These are phyloP conservation scores for Chymomyza fuscimana DNA, from an alignment of 2,888 invertebrate species.

Conservation along the genomic window DNA sequence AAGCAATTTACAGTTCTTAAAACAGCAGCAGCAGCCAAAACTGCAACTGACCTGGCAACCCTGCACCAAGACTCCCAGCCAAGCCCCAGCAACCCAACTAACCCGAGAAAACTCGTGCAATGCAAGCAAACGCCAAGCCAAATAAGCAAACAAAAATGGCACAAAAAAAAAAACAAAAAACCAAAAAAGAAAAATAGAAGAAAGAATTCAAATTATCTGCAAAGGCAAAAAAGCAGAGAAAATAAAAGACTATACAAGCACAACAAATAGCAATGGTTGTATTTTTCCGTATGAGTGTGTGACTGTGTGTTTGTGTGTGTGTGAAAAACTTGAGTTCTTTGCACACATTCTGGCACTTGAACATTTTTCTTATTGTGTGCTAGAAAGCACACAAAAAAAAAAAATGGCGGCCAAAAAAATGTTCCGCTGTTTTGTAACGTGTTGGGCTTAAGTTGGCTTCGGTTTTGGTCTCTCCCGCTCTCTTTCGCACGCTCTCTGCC, in stretches of 20 bases:
- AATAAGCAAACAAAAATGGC: conserved; percentile 18
- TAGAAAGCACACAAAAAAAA: conserved; percentile 20
- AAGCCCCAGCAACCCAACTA: conserved; percentile 4
- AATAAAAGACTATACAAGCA: conserved; percentile 18
- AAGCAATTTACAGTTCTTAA: conserved; percentile 72
- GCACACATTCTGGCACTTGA: conserved; percentile 72
- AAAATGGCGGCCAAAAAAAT: conserved; percentile 39
- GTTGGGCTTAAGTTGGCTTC: conserved; percentile 72
- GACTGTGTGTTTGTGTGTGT: conserved; percentile 46
- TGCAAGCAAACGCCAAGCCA: conserved; percentile 36
- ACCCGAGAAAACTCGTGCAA: not conserved
- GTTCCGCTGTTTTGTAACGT: conserved; percentile 69
- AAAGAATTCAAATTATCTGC: conserved; percentile 70
- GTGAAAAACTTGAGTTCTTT: conserved; percentile 71
- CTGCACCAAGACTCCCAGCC: conserved; percentile 7
- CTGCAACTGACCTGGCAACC: conserved; percentile 56
- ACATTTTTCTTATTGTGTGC: conserved; percentile 67
- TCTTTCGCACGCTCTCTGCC: no score
- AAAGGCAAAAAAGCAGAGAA: conserved; percentile 43
- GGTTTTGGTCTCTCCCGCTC: conserved; percentile 57
- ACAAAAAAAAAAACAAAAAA: conserved; percentile 12
- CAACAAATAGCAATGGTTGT: conserved; percentile 10
- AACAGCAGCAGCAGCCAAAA: conserved; percentile 40
- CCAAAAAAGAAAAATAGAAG: conserved; percentile 48
- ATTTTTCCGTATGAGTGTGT: not conserved